Evolutionary conservation across 2,113 vertebrate genomes (phyloP).

Genomic region (Campylomormyrus numenius): DNA sequence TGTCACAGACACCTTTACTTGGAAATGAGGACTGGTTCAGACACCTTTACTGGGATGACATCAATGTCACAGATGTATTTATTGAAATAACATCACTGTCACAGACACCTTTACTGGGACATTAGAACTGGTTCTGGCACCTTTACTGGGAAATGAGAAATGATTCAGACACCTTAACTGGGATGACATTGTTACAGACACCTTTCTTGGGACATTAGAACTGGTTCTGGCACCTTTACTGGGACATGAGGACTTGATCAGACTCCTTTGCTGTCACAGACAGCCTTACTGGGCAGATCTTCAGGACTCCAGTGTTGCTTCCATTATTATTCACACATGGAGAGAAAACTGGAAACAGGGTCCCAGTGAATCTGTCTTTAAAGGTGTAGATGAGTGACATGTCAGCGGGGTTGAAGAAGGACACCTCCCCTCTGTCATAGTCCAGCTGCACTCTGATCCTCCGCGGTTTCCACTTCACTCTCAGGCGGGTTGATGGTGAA

Average conservation of each 20-base stretch:
- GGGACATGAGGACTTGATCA: background rate
- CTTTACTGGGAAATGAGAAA: background rate
- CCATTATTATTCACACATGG: background rate
- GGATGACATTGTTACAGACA: no score
- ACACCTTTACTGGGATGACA: background rate
- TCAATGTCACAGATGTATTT: background rate
- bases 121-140: no score
- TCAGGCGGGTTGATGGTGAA: background rate
- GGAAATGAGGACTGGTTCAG: background rate
- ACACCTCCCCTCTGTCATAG: background rate
- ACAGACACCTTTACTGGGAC: background rate
- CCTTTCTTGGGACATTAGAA: no score
- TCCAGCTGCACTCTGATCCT: background rate
- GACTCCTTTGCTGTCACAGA: background rate
- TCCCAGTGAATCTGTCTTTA: background rate
- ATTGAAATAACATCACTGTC: background rate
- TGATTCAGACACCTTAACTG: background rate
- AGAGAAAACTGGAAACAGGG: background rate
- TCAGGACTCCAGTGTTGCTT: background rate
- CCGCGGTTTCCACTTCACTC: background rate
- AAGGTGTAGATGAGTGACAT: background rate
- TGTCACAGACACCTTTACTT: no score
- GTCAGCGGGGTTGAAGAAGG: background rate
- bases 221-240: background rate
- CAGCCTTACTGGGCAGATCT: background rate